These are phyloP conservation scores for Brachyalestes nurse DNA, from an alignment of 2,797 vertebrate species.

Conservation along the genomic window DNA sequence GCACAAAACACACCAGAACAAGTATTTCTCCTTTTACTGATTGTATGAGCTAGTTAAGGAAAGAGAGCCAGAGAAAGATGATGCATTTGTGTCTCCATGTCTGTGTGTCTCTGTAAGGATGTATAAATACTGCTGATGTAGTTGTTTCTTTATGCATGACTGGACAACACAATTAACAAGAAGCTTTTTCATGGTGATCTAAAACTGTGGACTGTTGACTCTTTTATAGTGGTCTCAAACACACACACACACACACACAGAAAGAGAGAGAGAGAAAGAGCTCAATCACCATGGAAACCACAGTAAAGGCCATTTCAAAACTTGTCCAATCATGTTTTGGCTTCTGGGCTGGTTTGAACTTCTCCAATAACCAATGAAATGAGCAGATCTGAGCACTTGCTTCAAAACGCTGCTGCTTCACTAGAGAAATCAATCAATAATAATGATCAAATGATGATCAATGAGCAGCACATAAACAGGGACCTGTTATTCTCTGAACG, in stretches of 20 bases:
- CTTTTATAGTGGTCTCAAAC: not conserved
- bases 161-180: not conserved
- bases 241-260: no score
- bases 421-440: slow-evolving; percentile 23
- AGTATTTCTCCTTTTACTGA: not conserved
- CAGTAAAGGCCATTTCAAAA: slow-evolving; percentile 36
- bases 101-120: not conserved
- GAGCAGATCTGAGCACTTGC: slow-evolving; percentile 8
- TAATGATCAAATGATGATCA: slow-evolving; percentile 47
- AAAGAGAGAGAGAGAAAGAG: not conserved
- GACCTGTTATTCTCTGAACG: slow-evolving; percentile 17
- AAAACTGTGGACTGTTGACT: not conserved
- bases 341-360: slow-evolving; percentile 24
- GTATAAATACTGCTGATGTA: not conserved
- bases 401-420: not conserved
- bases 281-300: slow-evolving; percentile 39
- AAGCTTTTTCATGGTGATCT: not conserved
- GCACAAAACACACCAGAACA: slow-evolving; percentile 18
- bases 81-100: not conserved
- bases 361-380: slow-evolving; percentile 26
- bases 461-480: slow-evolving; percentile 13
- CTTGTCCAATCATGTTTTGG: slow-evolving; percentile 38
- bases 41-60: not conserved
- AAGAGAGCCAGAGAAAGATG: not conserved
- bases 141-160: not conserved